phyloP scores from a whole-genome alignment of 2,113 vertebrate genomes.

The Nothoprocta pentlandii region DNA sequence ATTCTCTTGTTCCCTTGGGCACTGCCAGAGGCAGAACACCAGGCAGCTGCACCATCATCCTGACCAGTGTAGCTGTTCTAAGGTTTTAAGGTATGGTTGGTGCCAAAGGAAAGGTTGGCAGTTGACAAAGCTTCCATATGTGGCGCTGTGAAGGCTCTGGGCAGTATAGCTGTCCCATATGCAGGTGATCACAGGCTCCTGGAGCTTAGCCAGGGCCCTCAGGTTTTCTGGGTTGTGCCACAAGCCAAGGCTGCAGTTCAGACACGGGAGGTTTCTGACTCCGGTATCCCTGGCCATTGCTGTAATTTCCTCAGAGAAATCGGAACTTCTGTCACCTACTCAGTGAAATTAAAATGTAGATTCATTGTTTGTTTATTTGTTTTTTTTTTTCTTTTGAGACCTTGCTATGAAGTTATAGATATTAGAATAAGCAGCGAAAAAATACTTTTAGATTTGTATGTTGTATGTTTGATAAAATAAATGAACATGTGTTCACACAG shows the following conservation, averaged over 20 bases:
- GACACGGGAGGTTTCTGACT: neutral
- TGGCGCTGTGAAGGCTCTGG: neutral
- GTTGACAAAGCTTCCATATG: accelerated
- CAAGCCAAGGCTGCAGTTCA: neutral
- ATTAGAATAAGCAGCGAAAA: neutral
- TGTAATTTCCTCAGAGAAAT: neutral
- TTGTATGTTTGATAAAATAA: neutral
- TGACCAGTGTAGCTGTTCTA: neutral
- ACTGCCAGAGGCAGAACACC: neutral
- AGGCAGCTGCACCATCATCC: neutral
- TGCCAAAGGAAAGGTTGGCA: neutral
- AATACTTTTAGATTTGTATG: neutral
- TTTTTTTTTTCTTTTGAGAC: neutral
- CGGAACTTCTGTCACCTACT: neutral
- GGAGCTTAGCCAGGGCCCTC: slow-evolving; percentile 3
- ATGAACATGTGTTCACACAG: neutral
- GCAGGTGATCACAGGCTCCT: neutral
- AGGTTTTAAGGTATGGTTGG: neutral
- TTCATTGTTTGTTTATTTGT: neutral
- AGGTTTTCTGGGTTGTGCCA: neutral
- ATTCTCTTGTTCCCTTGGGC: neutral
- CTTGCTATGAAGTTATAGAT: neutral
- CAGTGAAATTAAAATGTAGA: neutral
- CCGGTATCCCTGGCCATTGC: neutral
- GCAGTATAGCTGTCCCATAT: neutral